Evolutionary conservation across 2,888 invertebrate genomes (phyloP), one percentile per base, ranked within the genome.

Genomic region (Dysmachus trigonus): DNA sequence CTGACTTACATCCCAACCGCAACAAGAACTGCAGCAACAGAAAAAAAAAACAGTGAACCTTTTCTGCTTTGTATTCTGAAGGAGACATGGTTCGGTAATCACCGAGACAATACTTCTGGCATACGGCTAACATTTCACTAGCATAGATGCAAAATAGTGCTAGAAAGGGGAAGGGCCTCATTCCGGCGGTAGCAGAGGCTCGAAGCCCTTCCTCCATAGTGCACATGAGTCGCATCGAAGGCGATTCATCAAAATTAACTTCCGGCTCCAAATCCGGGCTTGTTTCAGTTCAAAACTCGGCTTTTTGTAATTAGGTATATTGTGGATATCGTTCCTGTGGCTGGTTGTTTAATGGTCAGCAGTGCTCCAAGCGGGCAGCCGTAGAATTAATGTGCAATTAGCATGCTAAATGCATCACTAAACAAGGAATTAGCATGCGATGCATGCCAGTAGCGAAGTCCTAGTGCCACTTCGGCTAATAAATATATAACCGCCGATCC

Each of bases 21-120:
- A 15, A 35, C 31, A 74, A 74, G 74, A 74, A 74, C 18, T 18
- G 15, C 35, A 74, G 35, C 74, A 74, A n/a, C n/a, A n/a, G n/a
- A n/a, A n/a, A n/a, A n/a, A n/a, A 74, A 33, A 74, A 74, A 10
- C 74, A 18, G n/a, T n/a, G n/a, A 74, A 31, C 33, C 13, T 41
- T n/a, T 41, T 33, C 74, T 74, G 74, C 35, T 74, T 74, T 33
- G 74, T 74, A 74, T 74, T 74, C 74, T 74, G 74, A 15, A 18
- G 74, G 74, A 74, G 74, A 74, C 74, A 74, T 35, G 74, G 18
- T 74, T 74, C 74, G 74, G 22, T 74, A 35, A 35, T 35, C 74
- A 74, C 15, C 35, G 30, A 74, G 35, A 74, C 74, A 74, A 74
- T 74, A 62, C 62, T 62, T 62, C 62, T 62, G 22, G 8, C 31